Base-by-base conservation (phyloP, 2,113 vertebrate genomes). In the Microcebus murinus region DNA sequence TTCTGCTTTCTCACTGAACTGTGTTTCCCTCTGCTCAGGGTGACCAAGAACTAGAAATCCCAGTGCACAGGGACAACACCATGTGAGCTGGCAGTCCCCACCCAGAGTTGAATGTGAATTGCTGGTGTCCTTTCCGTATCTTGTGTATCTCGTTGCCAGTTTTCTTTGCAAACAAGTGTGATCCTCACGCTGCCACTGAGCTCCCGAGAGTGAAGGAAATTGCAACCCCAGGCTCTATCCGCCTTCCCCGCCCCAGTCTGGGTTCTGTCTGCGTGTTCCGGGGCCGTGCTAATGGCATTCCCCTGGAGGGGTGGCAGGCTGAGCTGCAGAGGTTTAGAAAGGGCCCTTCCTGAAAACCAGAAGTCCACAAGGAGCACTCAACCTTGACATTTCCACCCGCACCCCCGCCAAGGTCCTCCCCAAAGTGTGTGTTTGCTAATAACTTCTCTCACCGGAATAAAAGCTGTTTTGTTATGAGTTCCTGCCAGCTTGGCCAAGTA, bases 391-490 rank as follows among this genome's bases (percentile, higher is more conserved):
- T 97, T 85, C 52, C 17, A 55, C 52, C 17, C 27, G 34, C 11
- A 1, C 5, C 9, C 14, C 42, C 25, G 87, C 91, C 97, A 45
- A 20, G 0, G 45, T 96, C 97, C 96, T 94, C 96, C 71, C 80
- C 59, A 65, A 96, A 92, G 76, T 92, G 92, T 90, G 67, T 77
- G 87, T 71, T 93, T 98, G 98, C 97, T 96, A 96, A 96, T 96
- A 96, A 96, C 98, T 98, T 99, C 97, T 98, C 96, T 97, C 96
- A 96, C 96, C 96, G 98, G 92, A 96, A 95, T 94, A 93, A 91
- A 97, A 93, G 93, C 96, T 90, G 77, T 87, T 97, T 97, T 97
- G 95, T 97, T 98, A 96, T 65, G 83, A 70, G 77, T 91, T 96
- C 92, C 86, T 95, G 92, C 95, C 82, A 87, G 91, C 92, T 88